Conservation (phyloP, 1,140 invertebrate species). For the Drosophila pachea region DNA sequence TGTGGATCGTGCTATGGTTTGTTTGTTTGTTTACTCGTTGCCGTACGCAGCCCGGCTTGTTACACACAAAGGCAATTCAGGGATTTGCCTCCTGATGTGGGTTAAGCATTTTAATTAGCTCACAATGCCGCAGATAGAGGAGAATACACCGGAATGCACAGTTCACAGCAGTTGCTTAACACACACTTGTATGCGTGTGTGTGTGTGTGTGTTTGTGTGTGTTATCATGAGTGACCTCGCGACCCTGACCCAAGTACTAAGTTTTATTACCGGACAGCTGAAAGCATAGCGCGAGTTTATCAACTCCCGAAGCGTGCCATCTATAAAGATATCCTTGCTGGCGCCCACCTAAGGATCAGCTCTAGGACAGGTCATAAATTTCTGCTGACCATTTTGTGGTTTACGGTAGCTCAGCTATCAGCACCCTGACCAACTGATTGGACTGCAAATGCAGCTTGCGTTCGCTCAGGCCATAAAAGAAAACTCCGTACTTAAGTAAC, state of each 20-base stretch:
- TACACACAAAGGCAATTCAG: constrained; percentile 15
- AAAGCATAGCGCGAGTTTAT: constrained; percentile 46
- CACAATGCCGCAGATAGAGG: constrained; percentile 5
- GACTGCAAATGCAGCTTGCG: constrained; percentile 46
- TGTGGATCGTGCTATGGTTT: constrained; percentile 37
- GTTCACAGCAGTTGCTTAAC: no score
- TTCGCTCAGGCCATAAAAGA: constrained; percentile 7
- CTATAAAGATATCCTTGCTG: background rate
- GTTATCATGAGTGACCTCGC: constrained; percentile 34
- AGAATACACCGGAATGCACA: no score
- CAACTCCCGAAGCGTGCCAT: constrained; percentile 62
- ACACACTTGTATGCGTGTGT: no score
- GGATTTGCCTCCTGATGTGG: constrained; percentile 69
- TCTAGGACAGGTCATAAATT: constrained; percentile 32
- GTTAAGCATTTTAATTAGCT: constrained; percentile 78
- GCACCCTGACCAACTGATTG: constrained; percentile 1
- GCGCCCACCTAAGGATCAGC: constrained; percentile 39
- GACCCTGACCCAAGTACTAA: constrained; percentile 13
- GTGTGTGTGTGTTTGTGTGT: background rate
- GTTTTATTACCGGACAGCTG: constrained; percentile 40
- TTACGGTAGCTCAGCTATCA: constrained; percentile 51
- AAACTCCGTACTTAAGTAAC: background rate
- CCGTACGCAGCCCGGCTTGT: constrained; percentile 37
- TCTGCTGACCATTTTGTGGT: constrained; percentile 36
- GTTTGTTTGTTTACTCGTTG: constrained; percentile 61